phyloP scores from a whole-genome alignment of 2,888 invertebrate genomes.

The Caenorhabditis sinica region DNA sequence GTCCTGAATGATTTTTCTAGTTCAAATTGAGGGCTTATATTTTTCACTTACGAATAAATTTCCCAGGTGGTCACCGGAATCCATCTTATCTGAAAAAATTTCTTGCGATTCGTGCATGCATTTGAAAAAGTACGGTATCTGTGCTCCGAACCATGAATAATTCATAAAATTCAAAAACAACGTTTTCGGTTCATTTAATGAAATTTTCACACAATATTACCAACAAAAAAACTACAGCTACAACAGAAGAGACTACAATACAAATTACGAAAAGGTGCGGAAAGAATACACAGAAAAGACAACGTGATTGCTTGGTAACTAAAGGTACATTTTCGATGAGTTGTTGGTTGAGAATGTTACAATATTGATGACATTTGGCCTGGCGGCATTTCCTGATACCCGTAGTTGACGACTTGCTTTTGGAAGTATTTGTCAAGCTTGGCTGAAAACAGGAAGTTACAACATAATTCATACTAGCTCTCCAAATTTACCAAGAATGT shows the following conservation, averaged over 20 bases:
- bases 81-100: conserved; percentile 8
- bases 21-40: too few species aligned
- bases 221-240: conserved; percentile 19
- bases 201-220: conserved; percentile 32
- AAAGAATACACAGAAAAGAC: conserved; percentile 56
- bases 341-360: conserved; percentile 52
- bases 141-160: background rate
- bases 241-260: conserved; percentile 34
- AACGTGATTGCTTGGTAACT: conserved; percentile 31
- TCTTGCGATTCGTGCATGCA: background rate
- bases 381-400: conserved; percentile 19
- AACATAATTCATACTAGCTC: too few species aligned
- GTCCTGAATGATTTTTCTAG: background rate
- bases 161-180: too few species aligned
- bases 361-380: conserved; percentile 22
- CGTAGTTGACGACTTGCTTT: conserved; percentile 68
- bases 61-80: conserved; percentile 15
- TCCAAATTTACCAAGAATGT: conserved; percentile 78
- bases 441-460: conserved; percentile 70
- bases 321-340: conserved; percentile 60
- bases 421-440: conserved; percentile 82
- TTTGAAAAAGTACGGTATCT: background rate
- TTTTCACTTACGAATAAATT: conserved; percentile 25
- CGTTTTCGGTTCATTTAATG: background rate
- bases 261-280: conserved; percentile 38